These are phyloP conservation scores for Hyphantria cunea DNA, from an alignment of 1,140 invertebrate genomes.

Conservation along the genomic window DNA sequence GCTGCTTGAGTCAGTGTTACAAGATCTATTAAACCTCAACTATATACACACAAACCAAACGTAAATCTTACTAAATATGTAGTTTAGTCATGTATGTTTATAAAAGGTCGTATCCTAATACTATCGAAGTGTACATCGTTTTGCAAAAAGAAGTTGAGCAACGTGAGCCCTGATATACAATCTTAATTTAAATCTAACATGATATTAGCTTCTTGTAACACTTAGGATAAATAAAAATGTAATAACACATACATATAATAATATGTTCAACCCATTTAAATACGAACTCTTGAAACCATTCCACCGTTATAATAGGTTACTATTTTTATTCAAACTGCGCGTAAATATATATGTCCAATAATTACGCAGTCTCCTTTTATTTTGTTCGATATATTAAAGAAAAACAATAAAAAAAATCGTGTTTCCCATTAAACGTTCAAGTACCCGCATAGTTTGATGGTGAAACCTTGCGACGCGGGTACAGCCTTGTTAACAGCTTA, in stretches of 20 bases:
- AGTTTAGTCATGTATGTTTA: no score
- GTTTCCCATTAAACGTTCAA: not conserved
- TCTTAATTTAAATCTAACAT: no score
- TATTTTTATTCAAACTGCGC: conserved; percentile 16
- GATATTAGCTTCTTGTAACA: not conserved
- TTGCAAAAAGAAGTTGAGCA: no score
- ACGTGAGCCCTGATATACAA: no score
- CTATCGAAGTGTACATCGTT: no score
- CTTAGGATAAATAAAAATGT: not conserved
- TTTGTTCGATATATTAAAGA: conserved; percentile 21
- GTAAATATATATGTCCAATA: conserved; percentile 9
- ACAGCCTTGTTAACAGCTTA: not conserved
- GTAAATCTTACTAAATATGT: no score
- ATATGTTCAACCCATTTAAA: not conserved
- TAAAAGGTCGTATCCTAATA: no score
- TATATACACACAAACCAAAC: no score
- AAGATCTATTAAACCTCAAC: not conserved
- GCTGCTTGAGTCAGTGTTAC: conserved; percentile 2
- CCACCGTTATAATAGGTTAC: conserved; percentile 1
- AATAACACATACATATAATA: not conserved
- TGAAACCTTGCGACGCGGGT: not conserved
- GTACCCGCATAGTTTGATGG: not conserved
- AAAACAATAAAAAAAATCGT: conserved; percentile 12
- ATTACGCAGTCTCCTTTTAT: conserved; percentile 2
- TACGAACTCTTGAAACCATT: conserved; percentile 10